phyloP scores from a whole-genome alignment of 1,140 invertebrate genomes.

The Anastrepha ludens region DNA sequence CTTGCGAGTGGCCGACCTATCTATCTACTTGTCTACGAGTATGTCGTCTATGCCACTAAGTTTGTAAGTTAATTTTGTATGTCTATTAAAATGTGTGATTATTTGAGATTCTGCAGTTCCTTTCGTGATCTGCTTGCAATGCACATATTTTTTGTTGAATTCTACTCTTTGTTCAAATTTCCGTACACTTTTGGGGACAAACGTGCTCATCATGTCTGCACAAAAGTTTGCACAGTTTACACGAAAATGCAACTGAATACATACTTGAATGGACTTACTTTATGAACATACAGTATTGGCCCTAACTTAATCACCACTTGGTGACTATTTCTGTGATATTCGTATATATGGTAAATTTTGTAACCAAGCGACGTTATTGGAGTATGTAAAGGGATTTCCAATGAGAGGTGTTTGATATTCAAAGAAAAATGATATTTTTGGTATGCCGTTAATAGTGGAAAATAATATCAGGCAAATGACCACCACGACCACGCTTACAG shows the following conservation, averaged over 20 bases:
- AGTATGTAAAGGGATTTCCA: too few relatives aligned
- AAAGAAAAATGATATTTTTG: too few relatives aligned
- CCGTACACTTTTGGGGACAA: conserved; percentile 38
- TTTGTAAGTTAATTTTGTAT: conserved; percentile 27
- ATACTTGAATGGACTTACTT: not conserved
- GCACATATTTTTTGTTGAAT: conserved; percentile 27
- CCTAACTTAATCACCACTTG: too few relatives aligned
- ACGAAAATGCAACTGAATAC: not conserved
- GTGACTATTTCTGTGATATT: too few relatives aligned
- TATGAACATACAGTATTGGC: too few relatives aligned
- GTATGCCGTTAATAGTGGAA: too few relatives aligned
- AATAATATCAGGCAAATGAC: too few relatives aligned
- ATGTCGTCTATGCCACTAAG: not conserved
- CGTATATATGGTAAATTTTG: too few relatives aligned
- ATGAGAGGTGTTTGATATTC: too few relatives aligned
- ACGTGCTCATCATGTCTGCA: conserved; percentile 1
- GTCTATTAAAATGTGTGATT: conserved; percentile 11
- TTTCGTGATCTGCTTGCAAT: not conserved
- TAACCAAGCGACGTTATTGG: too few relatives aligned
- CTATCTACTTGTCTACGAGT: not conserved
- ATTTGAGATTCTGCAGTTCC: conserved; percentile 1
- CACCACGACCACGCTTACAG: too few relatives aligned
- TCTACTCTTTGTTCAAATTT: conserved; percentile 28
- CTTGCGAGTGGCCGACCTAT: not conserved
- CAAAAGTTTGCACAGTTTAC: not conserved